Conservation (phyloP, 2,888 invertebrate genomes). For the Drosophila atripex region DNA sequence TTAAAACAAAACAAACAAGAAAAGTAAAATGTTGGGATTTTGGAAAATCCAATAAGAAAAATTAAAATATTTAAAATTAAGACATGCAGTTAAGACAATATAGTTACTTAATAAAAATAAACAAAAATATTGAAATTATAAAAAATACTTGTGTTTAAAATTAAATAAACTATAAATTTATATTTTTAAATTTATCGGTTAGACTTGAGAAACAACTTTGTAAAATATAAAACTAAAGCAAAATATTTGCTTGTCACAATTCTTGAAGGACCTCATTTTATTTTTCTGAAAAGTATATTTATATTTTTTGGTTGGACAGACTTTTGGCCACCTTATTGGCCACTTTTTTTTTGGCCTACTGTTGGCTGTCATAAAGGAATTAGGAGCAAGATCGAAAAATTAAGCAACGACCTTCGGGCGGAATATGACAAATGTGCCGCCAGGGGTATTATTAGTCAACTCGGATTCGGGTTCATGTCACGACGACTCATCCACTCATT, state of each 20-base stretch:
- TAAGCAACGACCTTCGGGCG: slow-evolving; percentile 15
- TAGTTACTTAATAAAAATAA: no score
- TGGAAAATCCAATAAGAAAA: background rate
- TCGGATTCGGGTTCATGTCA: slow-evolving; percentile 5
- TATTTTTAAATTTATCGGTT: no score
- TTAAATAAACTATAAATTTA: no score
- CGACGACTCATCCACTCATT: slow-evolving; percentile 6
- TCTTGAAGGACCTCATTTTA: background rate
- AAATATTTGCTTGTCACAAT: background rate
- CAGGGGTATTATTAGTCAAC: slow-evolving; percentile 21
- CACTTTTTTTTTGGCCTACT: slow-evolving; percentile 1
- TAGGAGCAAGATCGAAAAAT: slow-evolving; percentile 11
- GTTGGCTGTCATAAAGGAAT: slow-evolving; percentile 7
- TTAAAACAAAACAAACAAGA: background rate
- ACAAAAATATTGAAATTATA: no score
- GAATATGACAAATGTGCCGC: slow-evolving; percentile 20
- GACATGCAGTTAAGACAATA: no score
- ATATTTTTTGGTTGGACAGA: background rate
- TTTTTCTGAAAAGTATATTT: background rate
- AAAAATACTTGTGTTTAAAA: no score
- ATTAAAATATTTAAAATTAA: background rate
- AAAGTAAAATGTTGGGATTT: background rate
- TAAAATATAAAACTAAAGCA: background rate
- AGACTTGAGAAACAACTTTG: no score
- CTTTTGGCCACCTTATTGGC: background rate